Evolutionary conservation across 2,888 invertebrate genomes (phyloP), one percentile per base, ranked within the genome.

Genomic region (Drosophila fungiperda): DNA sequence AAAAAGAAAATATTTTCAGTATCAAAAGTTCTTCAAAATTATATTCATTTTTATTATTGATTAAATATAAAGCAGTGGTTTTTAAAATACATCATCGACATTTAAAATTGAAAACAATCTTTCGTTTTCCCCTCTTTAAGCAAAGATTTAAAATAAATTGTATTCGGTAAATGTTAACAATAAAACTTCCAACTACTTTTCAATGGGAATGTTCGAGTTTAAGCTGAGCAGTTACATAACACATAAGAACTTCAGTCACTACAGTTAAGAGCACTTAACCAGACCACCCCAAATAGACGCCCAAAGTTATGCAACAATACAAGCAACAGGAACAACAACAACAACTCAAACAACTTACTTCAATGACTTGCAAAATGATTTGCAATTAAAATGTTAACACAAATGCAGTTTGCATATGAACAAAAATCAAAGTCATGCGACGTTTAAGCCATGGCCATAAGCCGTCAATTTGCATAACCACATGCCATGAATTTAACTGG

Each of bases 391-490:
- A 73, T 80, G 73, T 80, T 29, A 64, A 33, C 62, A 57, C 52
- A 70, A 72, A 53, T 78, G 71, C 83, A 80, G 58, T 68, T 66
- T 68, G 57, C 75, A 76, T 67, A 75, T 65, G 59, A 63, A 65
- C 67, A 73, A 80, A 84, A 82, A 79, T 83, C 87, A 79, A 76
- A 83, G 76, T 76, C 84, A 81, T 76, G 89, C 73, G 64, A 87
- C 68, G 67, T 68, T 73, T 78, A 64, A 70, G 67, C 63, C 76
- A 73, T 71, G 67, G 69, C 69, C 62, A 79, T 68, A 80, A 70
- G 73, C 71, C 69, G 53, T 53, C 69, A 77, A 87, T 89, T 85
- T 89, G 71, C 89, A 84, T 84, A 89, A 76, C 82, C 79, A 77
- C 80, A 74, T 69, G 82, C 40, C 73, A 68, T 57, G 42, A 42